phyloP scores from a whole-genome alignment of 2,888 invertebrate genomes.

The Caenorhabditis panamensis region DNA sequence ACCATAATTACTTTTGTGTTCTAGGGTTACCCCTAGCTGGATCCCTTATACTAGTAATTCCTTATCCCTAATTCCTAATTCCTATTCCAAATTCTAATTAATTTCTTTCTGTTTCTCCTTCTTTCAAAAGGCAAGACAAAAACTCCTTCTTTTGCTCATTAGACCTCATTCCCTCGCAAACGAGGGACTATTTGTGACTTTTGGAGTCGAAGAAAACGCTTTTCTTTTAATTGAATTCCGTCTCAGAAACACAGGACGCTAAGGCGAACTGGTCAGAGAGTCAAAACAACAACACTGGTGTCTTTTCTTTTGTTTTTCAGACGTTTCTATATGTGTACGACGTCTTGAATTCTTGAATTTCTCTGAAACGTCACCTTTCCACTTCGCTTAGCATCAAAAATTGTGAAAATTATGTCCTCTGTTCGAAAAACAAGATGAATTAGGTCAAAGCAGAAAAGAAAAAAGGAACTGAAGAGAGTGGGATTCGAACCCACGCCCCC shows the following conservation, averaged over 20 bases:
- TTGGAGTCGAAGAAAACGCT: constrained; percentile 33
- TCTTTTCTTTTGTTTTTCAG: constrained; percentile 3
- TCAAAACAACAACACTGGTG: constrained; percentile 47
- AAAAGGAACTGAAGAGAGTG: constrained; percentile 83
- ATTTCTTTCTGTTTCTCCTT: constrained; percentile 9
- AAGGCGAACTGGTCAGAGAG: neutral
- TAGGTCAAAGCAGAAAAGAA: neutral
- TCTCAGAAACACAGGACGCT: constrained; percentile 36
- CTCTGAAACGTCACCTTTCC: neutral
- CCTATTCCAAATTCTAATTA: constrained; percentile 18
- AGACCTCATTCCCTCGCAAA: constrained; percentile 12
- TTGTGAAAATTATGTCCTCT: neutral
- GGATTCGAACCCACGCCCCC: constrained; percentile 92
- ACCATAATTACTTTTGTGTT: too few species aligned
- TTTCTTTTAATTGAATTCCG: constrained; percentile 56
- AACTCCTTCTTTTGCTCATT: constrained; percentile 40
- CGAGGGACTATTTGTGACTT: constrained; percentile 35
- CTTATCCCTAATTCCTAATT: neutral
- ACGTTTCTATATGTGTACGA: constrained; percentile 23
- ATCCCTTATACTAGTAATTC: too few species aligned
- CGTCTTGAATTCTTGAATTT: neutral
- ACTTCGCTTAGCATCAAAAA: too few species aligned
- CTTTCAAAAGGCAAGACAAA: too few species aligned
- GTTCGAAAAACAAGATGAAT: neutral
- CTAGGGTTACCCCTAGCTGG: too few species aligned